Percentiles rank a stretch among this genome's conserved stretches.
phyloP scores from a whole-genome alignment of 2,797 vertebrate species.

The Phataginus tricuspis region DNA sequence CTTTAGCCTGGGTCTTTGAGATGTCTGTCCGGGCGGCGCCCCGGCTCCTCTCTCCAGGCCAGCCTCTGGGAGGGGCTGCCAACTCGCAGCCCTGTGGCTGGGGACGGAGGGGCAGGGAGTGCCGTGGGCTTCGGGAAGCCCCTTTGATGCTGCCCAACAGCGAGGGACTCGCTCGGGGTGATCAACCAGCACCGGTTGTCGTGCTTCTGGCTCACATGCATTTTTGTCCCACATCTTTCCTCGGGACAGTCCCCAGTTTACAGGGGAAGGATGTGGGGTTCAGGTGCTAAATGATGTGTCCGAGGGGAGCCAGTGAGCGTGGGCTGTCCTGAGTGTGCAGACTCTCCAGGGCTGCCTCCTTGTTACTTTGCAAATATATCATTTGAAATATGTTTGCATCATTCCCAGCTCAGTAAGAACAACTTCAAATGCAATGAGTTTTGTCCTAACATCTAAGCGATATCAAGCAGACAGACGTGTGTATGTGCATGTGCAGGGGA shows the following conservation, averaged over 20 bases:
- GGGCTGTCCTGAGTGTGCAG: neutral
- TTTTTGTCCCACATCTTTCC: neutral
- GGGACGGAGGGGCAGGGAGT: neutral
- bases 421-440: neutral
- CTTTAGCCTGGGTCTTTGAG: neutral
- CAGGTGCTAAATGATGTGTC: neutral
- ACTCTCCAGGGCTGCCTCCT: neutral
- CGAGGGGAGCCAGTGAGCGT: neutral
- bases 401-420: neutral
- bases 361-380: neutral
- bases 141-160: neutral
- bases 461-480: neutral
- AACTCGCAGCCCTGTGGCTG: too few species aligned
- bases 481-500: neutral
- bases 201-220: neutral
- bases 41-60: neutral
- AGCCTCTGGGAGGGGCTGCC: neutral
- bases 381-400: neutral
- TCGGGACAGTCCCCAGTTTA: neutral
- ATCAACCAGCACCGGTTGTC: fast-evolving
- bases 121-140: neutral
- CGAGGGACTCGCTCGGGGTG: fast-evolving
- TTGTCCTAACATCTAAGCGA: neutral
- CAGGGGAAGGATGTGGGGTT: neutral
- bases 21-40: neutral